Base-by-base conservation (phyloP, 1,140 invertebrate genomes). In the Vollenhovia emeryi region DNA sequence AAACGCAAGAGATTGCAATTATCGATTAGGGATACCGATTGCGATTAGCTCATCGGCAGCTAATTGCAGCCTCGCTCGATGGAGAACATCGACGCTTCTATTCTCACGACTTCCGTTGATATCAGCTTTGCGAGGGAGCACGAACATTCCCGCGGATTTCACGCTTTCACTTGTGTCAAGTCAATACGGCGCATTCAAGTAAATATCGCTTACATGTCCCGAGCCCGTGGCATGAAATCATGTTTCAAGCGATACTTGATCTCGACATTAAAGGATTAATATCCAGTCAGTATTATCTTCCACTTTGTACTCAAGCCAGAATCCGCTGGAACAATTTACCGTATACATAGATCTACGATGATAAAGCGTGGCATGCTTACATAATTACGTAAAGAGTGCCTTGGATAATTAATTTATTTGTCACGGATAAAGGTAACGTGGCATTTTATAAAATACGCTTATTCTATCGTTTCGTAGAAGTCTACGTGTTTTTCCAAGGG, bases 101-200 rank as follows among this genome's bases (percentile, higher is more conserved):
- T 33, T 68, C 43, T 43, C 62, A 30, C 33, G 62, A 79, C 21
- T 79, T 21, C 48, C 21, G 62, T 59, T 59, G 55, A 75, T 55
- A 68, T 55, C 48, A 43, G 21, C 21, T 79, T 52, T 52, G 15
- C 15, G 15, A 57, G 21, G 62, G 15, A 68, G 24, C n/a, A 40
- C 18, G 50, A 68, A 68, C 24, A 21, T 68, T 79, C 62, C 55
- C 33, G 33, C 11, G 40, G 76, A 79, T 40, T 79, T 68, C 45
- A 68, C 76, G 76, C 60, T 79, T 79, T 79, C 76, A 79, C 76
- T 79, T 62, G 68, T 79, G 60, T 52, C 60, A 68, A 24, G 33
- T 48, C 62, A 50, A 68, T 52, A 52, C 21, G 43, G 40, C 24
- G 60, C n/a, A 64, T 13, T 79, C 33, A 45, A 36, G 60, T 40